Evolutionary conservation across 2,113 vertebrate genomes (phyloP).

Genomic region (Nothocercus nigrocapillus): DNA sequence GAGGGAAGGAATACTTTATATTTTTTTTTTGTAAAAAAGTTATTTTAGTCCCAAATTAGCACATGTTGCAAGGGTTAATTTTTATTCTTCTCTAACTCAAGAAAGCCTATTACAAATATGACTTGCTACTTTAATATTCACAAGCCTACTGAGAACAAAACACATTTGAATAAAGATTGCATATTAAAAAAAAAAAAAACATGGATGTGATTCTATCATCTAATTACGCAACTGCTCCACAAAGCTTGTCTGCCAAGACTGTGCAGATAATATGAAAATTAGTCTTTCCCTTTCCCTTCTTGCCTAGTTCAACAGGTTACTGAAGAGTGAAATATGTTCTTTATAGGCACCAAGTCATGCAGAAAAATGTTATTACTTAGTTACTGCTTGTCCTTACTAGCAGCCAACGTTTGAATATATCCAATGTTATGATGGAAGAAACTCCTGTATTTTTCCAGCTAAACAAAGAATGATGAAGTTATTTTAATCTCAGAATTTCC

Average conservation of each 20-base stretch:
- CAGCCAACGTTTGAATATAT: neutral
- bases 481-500: neutral
- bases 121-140: slow-evolving; percentile 7
- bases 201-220: neutral
- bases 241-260: neutral
- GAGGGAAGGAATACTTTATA: neutral
- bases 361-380: slow-evolving; percentile 43
- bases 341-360: slow-evolving; percentile 10
- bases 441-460: neutral
- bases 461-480: neutral
- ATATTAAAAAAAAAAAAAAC: neutral
- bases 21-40: neutral
- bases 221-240: neutral
- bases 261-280: neutral
- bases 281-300: neutral
- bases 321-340: slow-evolving; percentile 28
- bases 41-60: neutral
- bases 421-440: neutral
- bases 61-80: neutral
- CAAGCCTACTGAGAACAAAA: neutral
- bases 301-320: slow-evolving; percentile 28
- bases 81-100: neutral
- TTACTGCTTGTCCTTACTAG: slow-evolving; percentile 26
- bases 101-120: neutral
- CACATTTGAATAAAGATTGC: neutral